phyloP scores from a whole-genome alignment of 2,113 vertebrate species.

The Lutjanus erythropterus region DNA sequence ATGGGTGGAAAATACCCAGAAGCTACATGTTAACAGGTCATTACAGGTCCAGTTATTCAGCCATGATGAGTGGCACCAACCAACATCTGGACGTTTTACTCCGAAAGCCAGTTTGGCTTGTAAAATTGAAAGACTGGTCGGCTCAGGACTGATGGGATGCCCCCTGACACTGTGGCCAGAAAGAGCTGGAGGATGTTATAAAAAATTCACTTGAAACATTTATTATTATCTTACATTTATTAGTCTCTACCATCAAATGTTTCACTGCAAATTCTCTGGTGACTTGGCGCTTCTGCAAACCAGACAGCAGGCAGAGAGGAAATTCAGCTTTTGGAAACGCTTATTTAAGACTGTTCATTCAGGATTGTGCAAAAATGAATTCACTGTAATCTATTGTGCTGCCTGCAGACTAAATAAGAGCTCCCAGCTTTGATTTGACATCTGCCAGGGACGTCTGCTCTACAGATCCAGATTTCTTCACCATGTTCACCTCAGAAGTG shows the following conservation, averaged over 20 bases:
- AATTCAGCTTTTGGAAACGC: constrained; percentile 32
- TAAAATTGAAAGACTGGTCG: background rate
- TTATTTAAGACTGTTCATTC: constrained; percentile 25
- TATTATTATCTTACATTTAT: constrained; percentile 30
- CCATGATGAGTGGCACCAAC: constrained; percentile 1
- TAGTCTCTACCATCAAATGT: background rate
- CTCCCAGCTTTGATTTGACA: constrained; percentile 22
- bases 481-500: constrained; percentile 28
- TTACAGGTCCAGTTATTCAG: constrained; percentile 18
- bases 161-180: constrained; percentile 2
- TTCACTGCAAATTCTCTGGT: constrained; percentile 14
- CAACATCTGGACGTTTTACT: constrained; percentile 16
- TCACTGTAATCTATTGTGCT: constrained; percentile 43
- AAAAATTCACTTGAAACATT: constrained; percentile 26
- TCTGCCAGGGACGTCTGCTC: constrained; percentile 33
- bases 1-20: constrained; percentile 23
- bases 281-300: constrained; percentile 49
- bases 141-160: constrained; percentile 21
- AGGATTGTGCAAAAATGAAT: constrained; percentile 55
- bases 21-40: constrained; percentile 15
- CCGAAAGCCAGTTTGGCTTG: constrained; percentile 27
- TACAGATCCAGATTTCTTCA: constrained; percentile 23
- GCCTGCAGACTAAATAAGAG: constrained; percentile 50
- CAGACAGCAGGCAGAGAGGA: constrained; percentile 18
- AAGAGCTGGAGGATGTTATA: background rate